Evolutionary conservation across 2,888 invertebrate genomes (phyloP).

Genomic region (Nomada hirtipes): DNA sequence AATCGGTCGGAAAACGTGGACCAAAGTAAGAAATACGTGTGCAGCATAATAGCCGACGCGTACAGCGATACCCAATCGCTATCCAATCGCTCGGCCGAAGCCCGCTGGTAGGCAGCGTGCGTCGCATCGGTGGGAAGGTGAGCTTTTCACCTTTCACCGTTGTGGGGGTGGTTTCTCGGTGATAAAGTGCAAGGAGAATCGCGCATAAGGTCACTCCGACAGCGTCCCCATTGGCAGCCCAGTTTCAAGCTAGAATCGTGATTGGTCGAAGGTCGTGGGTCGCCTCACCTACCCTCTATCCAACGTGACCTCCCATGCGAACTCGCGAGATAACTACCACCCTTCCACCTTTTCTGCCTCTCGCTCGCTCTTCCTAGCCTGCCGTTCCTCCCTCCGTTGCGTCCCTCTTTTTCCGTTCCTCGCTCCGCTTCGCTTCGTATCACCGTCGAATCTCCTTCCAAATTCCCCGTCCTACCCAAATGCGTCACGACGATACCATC

Average conservation of each 20-base stretch:
- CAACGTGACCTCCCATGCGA: conserved; percentile 81
- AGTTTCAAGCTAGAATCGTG: conserved; percentile 75
- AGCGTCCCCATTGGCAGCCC: conserved; percentile 79
- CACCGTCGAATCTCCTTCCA: not conserved
- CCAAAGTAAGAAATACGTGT: no score
- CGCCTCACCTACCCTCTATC: conserved; percentile 80
- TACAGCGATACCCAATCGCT: no score
- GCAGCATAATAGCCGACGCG: no score
- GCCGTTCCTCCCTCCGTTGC: conserved; percentile 2
- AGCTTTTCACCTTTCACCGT: conserved; percentile 51
- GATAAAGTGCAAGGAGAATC: conserved; percentile 76
- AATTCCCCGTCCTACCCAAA: not conserved
- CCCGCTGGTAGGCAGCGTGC: not conserved
- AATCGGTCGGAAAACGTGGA: no score
- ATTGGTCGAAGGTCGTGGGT: conserved; percentile 82
- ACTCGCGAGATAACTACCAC: conserved; percentile 78
- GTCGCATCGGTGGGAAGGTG: conserved; percentile 40
- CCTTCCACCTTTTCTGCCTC: conserved; percentile 57
- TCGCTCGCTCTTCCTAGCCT: conserved; percentile 5
- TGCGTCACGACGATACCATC: conserved; percentile 11
- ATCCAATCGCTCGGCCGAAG: not conserved
- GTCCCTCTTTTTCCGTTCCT: conserved; percentile 1
- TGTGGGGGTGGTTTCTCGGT: conserved; percentile 69
- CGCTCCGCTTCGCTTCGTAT: not conserved
- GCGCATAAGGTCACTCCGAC: conserved; percentile 76